Conservation (phyloP, 2,888 invertebrate genomes). For the Argyresthia albistria region DNA sequence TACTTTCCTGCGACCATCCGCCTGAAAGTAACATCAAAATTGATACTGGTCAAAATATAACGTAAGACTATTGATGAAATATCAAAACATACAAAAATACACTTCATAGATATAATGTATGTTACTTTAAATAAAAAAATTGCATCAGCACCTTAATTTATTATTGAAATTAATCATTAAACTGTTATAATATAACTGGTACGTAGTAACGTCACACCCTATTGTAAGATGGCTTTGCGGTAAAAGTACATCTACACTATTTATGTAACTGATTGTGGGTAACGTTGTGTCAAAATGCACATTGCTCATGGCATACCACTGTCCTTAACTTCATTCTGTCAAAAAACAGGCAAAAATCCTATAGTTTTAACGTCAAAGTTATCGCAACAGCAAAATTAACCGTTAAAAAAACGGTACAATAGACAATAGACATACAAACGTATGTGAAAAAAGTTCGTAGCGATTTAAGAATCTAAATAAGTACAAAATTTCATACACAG, state of each 20-base stretch:
- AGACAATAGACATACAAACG: neutral
- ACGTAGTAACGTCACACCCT: too few relatives aligned
- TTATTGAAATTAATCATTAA: neutral
- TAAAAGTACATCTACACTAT: too few relatives aligned
- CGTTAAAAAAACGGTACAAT: neutral
- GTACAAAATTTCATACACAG: neutral
- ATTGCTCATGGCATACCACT: constrained; percentile 24
- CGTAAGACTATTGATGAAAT: too few relatives aligned
- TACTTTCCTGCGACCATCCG: too few relatives aligned
- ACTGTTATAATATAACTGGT: neutral
- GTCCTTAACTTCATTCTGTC: neutral
- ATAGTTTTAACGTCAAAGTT: neutral
- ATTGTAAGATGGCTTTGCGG: too few relatives aligned
- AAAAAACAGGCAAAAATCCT: neutral
- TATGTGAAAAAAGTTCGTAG: too few relatives aligned
- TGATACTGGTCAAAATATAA: too few relatives aligned
- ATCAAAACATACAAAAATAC: neutral
- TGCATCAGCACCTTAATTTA: constrained; percentile 29
- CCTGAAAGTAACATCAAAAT: too few relatives aligned
- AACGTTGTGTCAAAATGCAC: constrained; percentile 44
- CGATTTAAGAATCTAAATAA: neutral
- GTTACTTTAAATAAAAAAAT: constrained; percentile 26
- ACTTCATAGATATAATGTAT: constrained; percentile 27
- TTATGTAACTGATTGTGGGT: constrained; percentile 44
- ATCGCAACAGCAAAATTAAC: neutral